phyloP scores from a whole-genome alignment of 2,888 invertebrate genomes.

The Penaeus monodon region DNA sequence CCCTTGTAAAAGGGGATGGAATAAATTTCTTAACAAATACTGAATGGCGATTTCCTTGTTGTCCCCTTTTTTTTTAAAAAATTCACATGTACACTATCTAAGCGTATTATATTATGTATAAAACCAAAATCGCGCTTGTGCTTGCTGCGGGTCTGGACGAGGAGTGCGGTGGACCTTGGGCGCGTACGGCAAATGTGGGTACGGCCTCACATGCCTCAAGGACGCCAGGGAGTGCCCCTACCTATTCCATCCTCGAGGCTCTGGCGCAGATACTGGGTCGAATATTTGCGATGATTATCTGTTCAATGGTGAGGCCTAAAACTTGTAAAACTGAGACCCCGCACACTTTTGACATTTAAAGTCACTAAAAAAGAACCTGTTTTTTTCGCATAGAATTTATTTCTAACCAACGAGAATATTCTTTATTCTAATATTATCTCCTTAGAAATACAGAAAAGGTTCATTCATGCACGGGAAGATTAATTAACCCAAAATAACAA shows the following conservation, averaged over 20 bases:
- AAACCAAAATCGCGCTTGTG: neutral
- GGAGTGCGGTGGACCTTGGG: conserved; percentile 59
- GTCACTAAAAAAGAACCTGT: no score
- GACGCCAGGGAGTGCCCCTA: conserved; percentile 62
- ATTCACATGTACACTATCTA: no score
- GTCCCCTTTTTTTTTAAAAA: no score
- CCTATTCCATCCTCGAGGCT: conserved; percentile 55
- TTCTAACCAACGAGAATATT: no score
- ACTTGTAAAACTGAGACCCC: neutral
- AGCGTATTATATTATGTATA: no score
- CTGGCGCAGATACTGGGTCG: conserved; percentile 35
- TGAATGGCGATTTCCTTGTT: no score
- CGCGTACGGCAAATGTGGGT: conserved; percentile 59
- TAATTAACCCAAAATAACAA: no score
- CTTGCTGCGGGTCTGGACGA: conserved; percentile 29
- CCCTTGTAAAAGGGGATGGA: neutral
- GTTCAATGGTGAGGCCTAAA: conserved; percentile 52
- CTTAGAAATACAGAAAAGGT: no score
- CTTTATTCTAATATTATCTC: no score
- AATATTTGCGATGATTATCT: conserved; percentile 61
- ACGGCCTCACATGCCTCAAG: conserved; percentile 59
- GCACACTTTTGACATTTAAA: no score
- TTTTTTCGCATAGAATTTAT: no score
- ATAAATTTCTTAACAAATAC: neutral
- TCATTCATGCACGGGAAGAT: no score